Conservation (phyloP, 2,888 invertebrate species). For the Andrena camellia region DNA sequence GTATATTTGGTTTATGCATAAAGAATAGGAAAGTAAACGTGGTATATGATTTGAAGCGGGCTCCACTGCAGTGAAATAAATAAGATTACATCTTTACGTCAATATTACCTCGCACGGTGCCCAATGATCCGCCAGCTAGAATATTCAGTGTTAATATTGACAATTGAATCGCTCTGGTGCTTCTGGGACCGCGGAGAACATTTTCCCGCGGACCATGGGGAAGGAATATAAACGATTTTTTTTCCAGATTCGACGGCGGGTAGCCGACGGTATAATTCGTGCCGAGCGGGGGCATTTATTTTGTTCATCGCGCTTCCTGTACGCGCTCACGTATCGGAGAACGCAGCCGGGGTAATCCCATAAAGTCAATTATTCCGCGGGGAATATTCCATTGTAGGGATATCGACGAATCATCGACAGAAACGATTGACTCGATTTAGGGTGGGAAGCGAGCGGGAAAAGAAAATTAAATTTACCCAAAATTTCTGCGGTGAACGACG, state of each 20-base stretch:
- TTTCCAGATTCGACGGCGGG: slow-evolving; percentile 49
- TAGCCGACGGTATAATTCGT: slow-evolving; percentile 66
- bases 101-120: not conserved
- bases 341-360: slow-evolving; percentile 75
- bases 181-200: slow-evolving; percentile 7
- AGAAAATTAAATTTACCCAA: slow-evolving; percentile 73
- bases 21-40: too few species aligned
- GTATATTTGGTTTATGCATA: too few species aligned
- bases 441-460: slow-evolving; percentile 49
- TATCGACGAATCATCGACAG: slow-evolving; percentile 79
- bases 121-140: not conserved
- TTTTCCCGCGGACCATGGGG: not conserved
- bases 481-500: slow-evolving; percentile 70
- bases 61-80: too few species aligned
- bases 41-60: too few species aligned
- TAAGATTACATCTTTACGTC: too few species aligned
- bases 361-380: slow-evolving; percentile 80
- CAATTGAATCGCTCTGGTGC: slow-evolving; percentile 27
- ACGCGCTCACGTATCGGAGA: slow-evolving; percentile 60
- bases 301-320: slow-evolving; percentile 57
- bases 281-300: slow-evolving; percentile 65
- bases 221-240: slow-evolving; percentile 32
- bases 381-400: slow-evolving; percentile 79
- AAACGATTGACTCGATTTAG: slow-evolving; percentile 77
- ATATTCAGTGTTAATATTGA: slow-evolving; percentile 38